Base-by-base conservation (phyloP, 2,888 invertebrate species). In the Parapristionchus giblindavisi region DNA sequence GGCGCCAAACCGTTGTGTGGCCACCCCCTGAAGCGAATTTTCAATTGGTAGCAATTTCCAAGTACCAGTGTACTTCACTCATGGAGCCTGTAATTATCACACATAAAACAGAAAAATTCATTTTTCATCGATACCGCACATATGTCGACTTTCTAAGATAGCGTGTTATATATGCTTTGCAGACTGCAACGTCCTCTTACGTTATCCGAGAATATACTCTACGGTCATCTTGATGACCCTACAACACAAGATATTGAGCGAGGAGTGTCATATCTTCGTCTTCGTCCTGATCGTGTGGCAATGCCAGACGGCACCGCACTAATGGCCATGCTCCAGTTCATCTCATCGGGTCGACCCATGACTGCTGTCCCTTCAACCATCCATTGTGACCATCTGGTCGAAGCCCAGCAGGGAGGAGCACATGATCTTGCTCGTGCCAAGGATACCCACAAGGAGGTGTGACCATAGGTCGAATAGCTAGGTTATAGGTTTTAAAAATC, bases 261-360 rank as follows among this genome's bases (percentile, higher is more conserved):
- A 79, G 99, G 98, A 58, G 92, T 91, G 52, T 95, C 94, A 79
- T 99, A 99, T 89, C 91, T 98, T 74, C 92, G 95, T 76, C 91
- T 99, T 76, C 92, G 98, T 51, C 99, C 99, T 1, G 99, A 99
- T 90, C 92, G 99, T 79, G 99, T 99, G 77, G 99, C 97, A 78
- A 99, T 99, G 98, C 99, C 99, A 90, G 99, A 99, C 91, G 99
- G 99, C 77, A 99, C 99, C 27, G 99, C 99, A 3, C 99, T 99
- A 91, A 99, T 99, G 99, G 99, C 99, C 32, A 94, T 99, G 94
- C 90, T 99, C 84, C 99, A 99, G 90, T 99, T 99, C 90, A 99
- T 99, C 88, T 97, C 97, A 1, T 97, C 96, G 73, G 97, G 98
- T 38, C 91, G 99, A 74, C 94, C 94, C 61, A 92, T 78, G 56